Evolutionary conservation across 2,797 vertebrate genomes (phyloP), one percentile per base, ranked within the genome.

Genomic region (Macroramphosus scolopax): DNA sequence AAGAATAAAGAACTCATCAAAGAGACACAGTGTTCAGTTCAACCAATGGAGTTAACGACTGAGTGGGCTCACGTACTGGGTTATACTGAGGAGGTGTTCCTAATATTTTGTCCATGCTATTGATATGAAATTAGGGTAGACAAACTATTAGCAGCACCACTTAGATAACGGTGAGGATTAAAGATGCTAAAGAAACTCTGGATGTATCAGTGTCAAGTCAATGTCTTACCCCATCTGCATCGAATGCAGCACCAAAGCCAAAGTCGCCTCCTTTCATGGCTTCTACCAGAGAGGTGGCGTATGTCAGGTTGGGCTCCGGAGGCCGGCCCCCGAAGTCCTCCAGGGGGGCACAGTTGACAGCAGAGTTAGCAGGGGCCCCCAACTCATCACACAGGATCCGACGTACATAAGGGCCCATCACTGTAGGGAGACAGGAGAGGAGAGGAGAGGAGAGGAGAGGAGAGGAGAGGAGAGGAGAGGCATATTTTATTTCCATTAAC

Each of bases 331-430:
- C 97, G 50, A 99, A 99, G 83, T 99, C 97, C 77, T 99, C 97
- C 83, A 97, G 65, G 15, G 97, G 97, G 63, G 97, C 87, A 75
- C 96, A 97, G 89, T 96, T 96, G 53, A 97, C 91, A 6, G 97
- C 95, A 42, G 97, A 98, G 86, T 98, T 98, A 43, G 93, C 97
- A 2, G 97, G 96, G 26, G 96, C 95, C 50, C 97, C 96, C 54
- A 99, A 64, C 68, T 99, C 97, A 57, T 99, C 96, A 67, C 96
- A 98, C 51, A 99, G 83, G 77, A 98, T 94, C 85, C 91, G 92
- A 49, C 94, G 93, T 52, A 99, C 95, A n/a, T 99, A 99, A 8
- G 95, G 97, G 48, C 97, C 97, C 96, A 98, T 98, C 68, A 97
- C 97, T 99, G 68, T n/a, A 78, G 82, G 60, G 81, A 9, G 26